Evolutionary conservation across 2,797 vertebrate species (phyloP).

Genomic region (Philypnodon macrostomus): DNA sequence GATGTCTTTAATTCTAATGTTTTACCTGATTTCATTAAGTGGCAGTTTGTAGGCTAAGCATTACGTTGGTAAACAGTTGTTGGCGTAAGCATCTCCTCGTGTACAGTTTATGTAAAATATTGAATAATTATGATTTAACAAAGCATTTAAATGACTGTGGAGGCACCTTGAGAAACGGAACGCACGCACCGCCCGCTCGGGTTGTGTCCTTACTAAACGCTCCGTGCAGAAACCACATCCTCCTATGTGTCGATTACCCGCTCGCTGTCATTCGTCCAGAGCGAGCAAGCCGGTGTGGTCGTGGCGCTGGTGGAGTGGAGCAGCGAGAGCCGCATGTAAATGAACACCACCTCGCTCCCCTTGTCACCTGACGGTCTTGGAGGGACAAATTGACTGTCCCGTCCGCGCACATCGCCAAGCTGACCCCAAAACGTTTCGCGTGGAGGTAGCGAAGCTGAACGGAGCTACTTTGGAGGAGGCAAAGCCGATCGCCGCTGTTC

Average conservation of each 20-base stretch:
- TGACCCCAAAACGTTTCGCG: slow-evolving; percentile 15
- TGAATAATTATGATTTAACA: background rate
- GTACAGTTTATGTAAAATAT: background rate
- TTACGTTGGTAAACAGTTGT: no score
- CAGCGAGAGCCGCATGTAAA: slow-evolving; percentile 65
- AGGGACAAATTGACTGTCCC: slow-evolving; percentile 5
- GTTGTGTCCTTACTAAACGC: slow-evolving; percentile 55
- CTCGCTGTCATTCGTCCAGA: slow-evolving; percentile 72
- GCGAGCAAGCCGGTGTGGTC: slow-evolving; percentile 63
- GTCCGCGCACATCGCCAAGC: slow-evolving; percentile 5
- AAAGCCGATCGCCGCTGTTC: slow-evolving; percentile 30
- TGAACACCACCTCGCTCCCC: slow-evolving; percentile 44
- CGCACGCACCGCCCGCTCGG: slow-evolving; percentile 26
- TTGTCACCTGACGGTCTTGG: slow-evolving; percentile 49
- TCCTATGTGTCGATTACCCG: slow-evolving; percentile 38
- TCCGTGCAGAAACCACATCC: slow-evolving; percentile 74
- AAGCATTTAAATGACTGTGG: no score
- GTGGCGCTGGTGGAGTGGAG: slow-evolving; percentile 72
- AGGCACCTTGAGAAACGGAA: slow-evolving; percentile 26
- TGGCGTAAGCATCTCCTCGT: background rate
- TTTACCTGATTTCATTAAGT: no score
- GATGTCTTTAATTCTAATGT: no score
- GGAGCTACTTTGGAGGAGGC: slow-evolving; percentile 34
- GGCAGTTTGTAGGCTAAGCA: no score
- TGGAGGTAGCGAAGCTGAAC: slow-evolving; percentile 18